phyloP scores from a whole-genome alignment of 2,797 vertebrate genomes.

The Tiaroga cobitis region DNA sequence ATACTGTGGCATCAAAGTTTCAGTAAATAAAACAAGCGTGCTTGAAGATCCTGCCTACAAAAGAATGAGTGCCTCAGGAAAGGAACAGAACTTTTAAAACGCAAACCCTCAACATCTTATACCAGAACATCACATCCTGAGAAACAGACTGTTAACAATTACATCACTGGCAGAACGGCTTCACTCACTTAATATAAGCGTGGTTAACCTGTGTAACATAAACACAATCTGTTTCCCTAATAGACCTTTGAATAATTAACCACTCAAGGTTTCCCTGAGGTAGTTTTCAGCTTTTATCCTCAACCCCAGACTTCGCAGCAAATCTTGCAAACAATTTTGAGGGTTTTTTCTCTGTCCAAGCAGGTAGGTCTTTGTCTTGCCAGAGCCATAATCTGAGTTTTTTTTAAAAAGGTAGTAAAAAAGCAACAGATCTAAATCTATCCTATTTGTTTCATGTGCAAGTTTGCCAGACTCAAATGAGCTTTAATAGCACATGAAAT shows the following conservation, averaged over 20 bases:
- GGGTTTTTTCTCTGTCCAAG: constrained; percentile 47
- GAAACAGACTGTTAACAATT: constrained; percentile 11
- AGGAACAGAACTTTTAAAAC: constrained; percentile 9
- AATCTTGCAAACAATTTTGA: constrained; percentile 11
- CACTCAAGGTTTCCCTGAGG: constrained; percentile 40
- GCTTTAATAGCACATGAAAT: constrained; percentile 50
- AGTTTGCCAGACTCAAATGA: constrained; percentile 61
- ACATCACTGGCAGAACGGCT: background rate
- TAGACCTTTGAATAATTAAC: constrained; percentile 43
- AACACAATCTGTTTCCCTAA: constrained; percentile 46
- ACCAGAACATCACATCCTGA: constrained; percentile 29
- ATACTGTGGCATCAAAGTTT: constrained; percentile 2
- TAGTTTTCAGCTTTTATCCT: constrained; percentile 42
- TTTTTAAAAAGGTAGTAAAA: constrained; percentile 51
- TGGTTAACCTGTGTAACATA: constrained; percentile 27
- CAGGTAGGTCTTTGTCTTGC: constrained; percentile 50
- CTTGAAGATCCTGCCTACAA: background rate
- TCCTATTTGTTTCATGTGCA: constrained; percentile 52
- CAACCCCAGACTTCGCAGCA: constrained; percentile 28
- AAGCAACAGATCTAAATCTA: constrained; percentile 60
- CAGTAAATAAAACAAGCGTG: constrained; percentile 10
- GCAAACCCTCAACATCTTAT: background rate
- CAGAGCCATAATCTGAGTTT: background rate
- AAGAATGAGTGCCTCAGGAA: background rate
- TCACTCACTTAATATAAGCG: constrained; percentile 18